Evolutionary conservation across 1,140 invertebrate genomes (phyloP), one percentile per base, ranked within the genome.

Genomic region (Saccostrea cuccullata): DNA sequence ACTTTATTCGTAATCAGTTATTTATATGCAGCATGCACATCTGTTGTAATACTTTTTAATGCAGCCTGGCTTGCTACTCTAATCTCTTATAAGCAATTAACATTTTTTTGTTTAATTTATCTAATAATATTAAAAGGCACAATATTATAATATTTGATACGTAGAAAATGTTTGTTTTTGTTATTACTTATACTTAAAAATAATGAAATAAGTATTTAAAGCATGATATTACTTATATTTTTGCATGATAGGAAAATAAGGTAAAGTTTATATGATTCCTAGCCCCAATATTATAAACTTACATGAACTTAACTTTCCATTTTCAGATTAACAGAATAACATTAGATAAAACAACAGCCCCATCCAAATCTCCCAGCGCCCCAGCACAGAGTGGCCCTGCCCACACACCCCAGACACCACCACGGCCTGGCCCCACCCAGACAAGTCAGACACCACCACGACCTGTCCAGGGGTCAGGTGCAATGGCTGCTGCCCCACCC

Each of bases 401-500:
- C 20, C 85, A 47, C 36, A 17, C 36, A 1, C n/a, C 64, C 23
- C 47, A 12, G 30, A 55, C 84, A 23, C 26, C 58, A 26, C n/a
- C 26, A 85, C 87, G 58, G 47, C 20, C 55, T 26, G 26, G 30
- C 23, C 60, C 56, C 36, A 85, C 70, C 70, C 47, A 23, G 84
- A 88, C 26, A 83, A 77, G 30, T 85, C 70, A 85, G 55, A 2
- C 30, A 56, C 67, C 60, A 26, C 60, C 40, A 23, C 30, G 58
- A n/a, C 58, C 58, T 64, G 15, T 55, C 30, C 8, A 70, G 40
- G 87, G 85, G 56, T 77, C 70, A 2, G 77, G 40, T 55, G 83
- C 36, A 58, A 56, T 40, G n/a, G 73, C 77, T 64, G 58, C 83
- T 89, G 77, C 64, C 55, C 26, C 30, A n/a, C 20, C 84, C 23